Evolutionary conservation across 2,797 vertebrate species (phyloP), one percentile per base, ranked within the genome.

Genomic region (Dendrocincla fuliginosa): DNA sequence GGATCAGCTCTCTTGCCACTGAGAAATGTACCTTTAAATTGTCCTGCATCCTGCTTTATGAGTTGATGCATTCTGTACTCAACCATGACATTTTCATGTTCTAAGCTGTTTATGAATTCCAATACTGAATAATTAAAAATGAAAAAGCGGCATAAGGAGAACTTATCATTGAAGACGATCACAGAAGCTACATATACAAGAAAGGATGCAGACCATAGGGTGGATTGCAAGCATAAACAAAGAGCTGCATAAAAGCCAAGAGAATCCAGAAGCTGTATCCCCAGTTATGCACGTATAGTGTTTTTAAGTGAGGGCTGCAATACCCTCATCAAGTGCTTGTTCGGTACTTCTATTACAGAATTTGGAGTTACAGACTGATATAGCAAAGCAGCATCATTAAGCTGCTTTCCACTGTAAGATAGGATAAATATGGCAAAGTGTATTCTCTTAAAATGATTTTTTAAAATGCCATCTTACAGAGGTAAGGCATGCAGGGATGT

Each of bases 21-120:
- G 70, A 83, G 70, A 77, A 92, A 68, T 69, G 60, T 76, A 86
- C 77, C 89, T 93, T 90, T 94, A 93, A 93, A 53, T 95, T 77
- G 55, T 86, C 30, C 30, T 88, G 61, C 24, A 75, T 81, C 30
- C 32, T 88, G 0, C 67, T 86, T 89, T 20, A 67, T 89, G 93
- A 86, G 91, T 46, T 75, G 73, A 81, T 63, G 65, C 24, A 42
- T 86, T 93, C 59, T 81, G 44, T 16, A 19, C 73, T 88, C n/a
- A 93, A 22, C 44, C 2, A 5, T 84, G 89, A 82, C 77, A 63
- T 73, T 94, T 87, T 93, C 19, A 37, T 89, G 92, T 85, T 73
- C 82, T 84, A 84, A 86, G 55, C 61, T 63, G 32, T 86, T 93
- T 78, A 87, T 93, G 93, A 89, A 89, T 86, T 94, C 84, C 0